Conservation (phyloP, 2,888 invertebrate genomes). For the Unio pictorum region DNA sequence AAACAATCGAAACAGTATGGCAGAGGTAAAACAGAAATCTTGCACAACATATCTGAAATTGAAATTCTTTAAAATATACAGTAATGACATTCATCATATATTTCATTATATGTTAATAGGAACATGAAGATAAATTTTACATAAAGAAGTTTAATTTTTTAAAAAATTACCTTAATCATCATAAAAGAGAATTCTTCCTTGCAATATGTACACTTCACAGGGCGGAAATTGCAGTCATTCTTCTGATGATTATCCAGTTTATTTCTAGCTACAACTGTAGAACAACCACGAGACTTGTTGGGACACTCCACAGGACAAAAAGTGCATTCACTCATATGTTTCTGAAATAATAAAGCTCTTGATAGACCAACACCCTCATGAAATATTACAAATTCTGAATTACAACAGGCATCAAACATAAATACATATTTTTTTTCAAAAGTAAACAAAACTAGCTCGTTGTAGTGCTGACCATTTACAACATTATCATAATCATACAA, state of each 20-base stretch:
- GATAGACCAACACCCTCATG: neutral
- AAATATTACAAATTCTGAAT: neutral
- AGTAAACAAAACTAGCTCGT: too few relatives aligned
- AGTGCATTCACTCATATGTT: slow-evolving; percentile 40
- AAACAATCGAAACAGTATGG: too few relatives aligned
- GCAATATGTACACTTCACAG: slow-evolving; percentile 29
- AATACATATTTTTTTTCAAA: too few relatives aligned
- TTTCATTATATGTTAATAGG: too few relatives aligned
- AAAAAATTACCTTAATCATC: slow-evolving; percentile 8
- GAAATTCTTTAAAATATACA: too few relatives aligned
- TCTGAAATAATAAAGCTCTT: slow-evolving; percentile 14
- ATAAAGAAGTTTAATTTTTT: too few relatives aligned
- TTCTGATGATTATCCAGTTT: slow-evolving; percentile 15
- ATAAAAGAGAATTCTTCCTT: slow-evolving; percentile 10
- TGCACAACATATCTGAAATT: too few relatives aligned
- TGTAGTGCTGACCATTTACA: too few relatives aligned
- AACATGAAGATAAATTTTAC: too few relatives aligned
- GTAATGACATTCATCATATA: too few relatives aligned
- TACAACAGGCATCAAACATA: too few relatives aligned
- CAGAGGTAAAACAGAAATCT: accelerated
- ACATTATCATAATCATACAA: too few relatives aligned
- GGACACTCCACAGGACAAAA: slow-evolving; percentile 40
- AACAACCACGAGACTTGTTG: slow-evolving; percentile 32
- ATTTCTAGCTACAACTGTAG: slow-evolving; percentile 10
- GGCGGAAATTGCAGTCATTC: slow-evolving; percentile 27